These are phyloP conservation scores for Pristionchus pacificus DNA, from an alignment of 1,140 invertebrate species.

Conservation along the genomic window DNA sequence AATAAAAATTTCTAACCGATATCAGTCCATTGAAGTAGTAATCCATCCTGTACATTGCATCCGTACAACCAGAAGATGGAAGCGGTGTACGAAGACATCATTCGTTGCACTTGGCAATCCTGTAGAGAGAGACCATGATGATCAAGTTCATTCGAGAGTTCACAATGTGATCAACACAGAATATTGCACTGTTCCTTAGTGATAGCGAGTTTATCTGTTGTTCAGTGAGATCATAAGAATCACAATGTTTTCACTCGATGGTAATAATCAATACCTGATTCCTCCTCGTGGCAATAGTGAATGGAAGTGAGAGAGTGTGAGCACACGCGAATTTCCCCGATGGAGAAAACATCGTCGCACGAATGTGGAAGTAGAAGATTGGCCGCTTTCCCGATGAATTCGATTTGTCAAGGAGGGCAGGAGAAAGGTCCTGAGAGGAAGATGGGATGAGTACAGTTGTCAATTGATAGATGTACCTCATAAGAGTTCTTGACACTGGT, in stretches of 20 bases:
- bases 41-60: constrained; percentile 47
- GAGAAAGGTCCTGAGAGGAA: constrained; percentile 26
- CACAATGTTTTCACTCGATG: no score
- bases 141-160: no score
- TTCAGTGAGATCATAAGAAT: no score
- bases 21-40: constrained; percentile 54
- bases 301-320: constrained; percentile 56
- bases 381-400: constrained; percentile 53
- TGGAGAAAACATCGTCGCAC: constrained; percentile 51
- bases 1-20: constrained; percentile 34
- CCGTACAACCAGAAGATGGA: constrained; percentile 58
- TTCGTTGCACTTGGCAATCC: constrained; percentile 56
- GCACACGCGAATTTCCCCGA: constrained; percentile 41
- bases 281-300: constrained; percentile 54
- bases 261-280: constrained; percentile 49
- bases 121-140: constrained; percentile 25
- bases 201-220: no score
- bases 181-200: background rate
- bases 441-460: background rate
- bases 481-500: constrained; percentile 55
- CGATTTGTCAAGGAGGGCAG: constrained; percentile 42
- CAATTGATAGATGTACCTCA: constrained; percentile 38
- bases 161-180: no score
- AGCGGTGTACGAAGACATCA: constrained; percentile 56
- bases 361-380: constrained; percentile 55